Evolutionary conservation across 2,888 invertebrate genomes (phyloP).

Genomic region (Latrodectus elegans): DNA sequence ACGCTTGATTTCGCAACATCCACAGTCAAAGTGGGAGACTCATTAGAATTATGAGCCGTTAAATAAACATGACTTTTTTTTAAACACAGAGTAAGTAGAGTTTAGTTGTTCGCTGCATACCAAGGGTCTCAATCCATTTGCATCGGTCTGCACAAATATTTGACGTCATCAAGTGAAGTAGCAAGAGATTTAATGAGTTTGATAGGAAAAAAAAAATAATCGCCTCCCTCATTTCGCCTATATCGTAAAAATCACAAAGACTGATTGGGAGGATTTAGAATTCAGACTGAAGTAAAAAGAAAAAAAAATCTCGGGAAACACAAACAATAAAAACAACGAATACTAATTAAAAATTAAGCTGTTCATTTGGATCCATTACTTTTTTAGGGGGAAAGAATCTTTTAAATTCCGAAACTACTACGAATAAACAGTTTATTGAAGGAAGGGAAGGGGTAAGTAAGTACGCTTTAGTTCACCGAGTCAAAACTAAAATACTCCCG

Average conservation of each 20-base stretch:
- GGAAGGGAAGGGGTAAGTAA: not conserved
- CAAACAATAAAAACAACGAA: constrained; percentile 11
- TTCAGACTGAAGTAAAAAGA: not conserved
- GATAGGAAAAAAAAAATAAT: constrained; percentile 26
- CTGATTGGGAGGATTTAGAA: constrained; percentile 5
- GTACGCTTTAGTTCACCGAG: constrained; percentile 13
- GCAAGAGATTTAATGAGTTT: constrained; percentile 63
- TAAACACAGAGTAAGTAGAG: constrained; percentile 1
- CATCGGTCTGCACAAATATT: constrained; percentile 60
- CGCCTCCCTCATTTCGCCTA: constrained; percentile 36
- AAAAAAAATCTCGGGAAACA: not conserved
- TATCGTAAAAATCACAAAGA: constrained; percentile 27
- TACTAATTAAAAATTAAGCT: constrained; percentile 69
- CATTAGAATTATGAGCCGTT: constrained; percentile 64
- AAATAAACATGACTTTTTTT: constrained; percentile 43
- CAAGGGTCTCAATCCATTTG: constrained; percentile 55
- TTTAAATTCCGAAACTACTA: constrained; percentile 51
- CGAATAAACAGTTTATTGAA: constrained; percentile 58
- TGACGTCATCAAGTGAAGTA: constrained; percentile 57
- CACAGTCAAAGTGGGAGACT: not conserved
- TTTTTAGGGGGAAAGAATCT: constrained; percentile 30
- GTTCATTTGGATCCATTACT: constrained; percentile 60
- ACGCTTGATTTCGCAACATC: no score
- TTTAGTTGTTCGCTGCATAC: constrained; percentile 29
- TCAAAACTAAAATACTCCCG: constrained; percentile 55